These are phyloP conservation scores for Apocheima hispidaria DNA, from an alignment of 2,888 invertebrate genomes.

Conservation along the genomic window DNA sequence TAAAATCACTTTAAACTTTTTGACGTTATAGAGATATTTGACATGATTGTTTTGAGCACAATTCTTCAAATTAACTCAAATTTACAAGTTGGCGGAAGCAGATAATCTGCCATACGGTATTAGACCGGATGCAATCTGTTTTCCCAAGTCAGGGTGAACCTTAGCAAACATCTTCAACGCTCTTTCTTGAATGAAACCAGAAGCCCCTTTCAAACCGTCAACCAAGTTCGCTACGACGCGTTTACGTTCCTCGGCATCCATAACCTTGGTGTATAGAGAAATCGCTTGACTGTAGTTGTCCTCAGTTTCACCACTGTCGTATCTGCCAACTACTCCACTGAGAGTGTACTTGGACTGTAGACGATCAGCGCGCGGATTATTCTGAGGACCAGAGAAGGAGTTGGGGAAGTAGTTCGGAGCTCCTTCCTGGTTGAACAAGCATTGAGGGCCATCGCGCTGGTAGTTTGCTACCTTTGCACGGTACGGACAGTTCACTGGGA, in stretches of 20 bases:
- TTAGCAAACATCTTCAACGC: constrained; percentile 94
- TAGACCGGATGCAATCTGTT: constrained; percentile 89
- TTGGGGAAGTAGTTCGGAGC: constrained; percentile 99
- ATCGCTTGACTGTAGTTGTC: constrained; percentile 96
- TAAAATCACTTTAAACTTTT: constrained; percentile 1
- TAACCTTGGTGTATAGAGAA: constrained; percentile 92
- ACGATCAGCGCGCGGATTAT: constrained; percentile 87
- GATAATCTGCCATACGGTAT: constrained; percentile 49
- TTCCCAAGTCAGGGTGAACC: constrained; percentile 93
- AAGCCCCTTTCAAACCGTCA: constrained; percentile 91
- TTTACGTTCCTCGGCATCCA: constrained; percentile 90
- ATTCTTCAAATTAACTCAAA: background rate
- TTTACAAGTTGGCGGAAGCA: constrained; percentile 80
- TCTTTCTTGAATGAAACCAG: constrained; percentile 94
- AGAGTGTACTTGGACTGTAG: constrained; percentile 82
- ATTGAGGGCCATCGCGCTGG: constrained; percentile 95
- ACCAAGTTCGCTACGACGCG: constrained; percentile 93
- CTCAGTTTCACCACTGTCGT: constrained; percentile 91
- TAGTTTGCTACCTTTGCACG: constrained; percentile 89
- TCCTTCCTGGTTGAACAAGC: constrained; percentile 92
- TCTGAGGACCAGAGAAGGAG: constrained; percentile 95
- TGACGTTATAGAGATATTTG: background rate
- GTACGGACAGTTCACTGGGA: constrained; percentile 98
- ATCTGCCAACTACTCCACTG: constrained; percentile 92
- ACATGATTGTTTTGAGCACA: background rate